Conservation (phyloP, 2,113 vertebrate genomes). For the Cryptotis parvus region DNA sequence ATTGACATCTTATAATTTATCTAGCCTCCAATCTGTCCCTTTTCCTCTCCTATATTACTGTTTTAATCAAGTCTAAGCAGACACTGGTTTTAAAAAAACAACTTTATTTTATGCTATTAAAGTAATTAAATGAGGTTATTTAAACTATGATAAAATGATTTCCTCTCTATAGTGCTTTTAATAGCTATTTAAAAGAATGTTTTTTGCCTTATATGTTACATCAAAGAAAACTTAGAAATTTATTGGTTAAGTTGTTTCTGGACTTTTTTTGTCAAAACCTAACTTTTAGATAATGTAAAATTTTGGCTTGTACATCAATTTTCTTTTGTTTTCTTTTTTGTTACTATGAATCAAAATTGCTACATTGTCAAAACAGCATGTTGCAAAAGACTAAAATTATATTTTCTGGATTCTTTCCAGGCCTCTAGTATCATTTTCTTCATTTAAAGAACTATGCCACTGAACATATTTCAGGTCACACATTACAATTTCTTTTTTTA, state of each 20-base stretch:
- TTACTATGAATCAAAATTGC: not conserved
- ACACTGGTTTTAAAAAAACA: not conserved
- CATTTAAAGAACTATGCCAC: not conserved
- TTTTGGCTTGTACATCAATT: not conserved
- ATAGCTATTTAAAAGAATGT: too few species aligned
- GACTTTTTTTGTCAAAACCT: constrained; percentile 14
- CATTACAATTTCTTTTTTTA: not conserved
- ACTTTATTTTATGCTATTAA: not conserved
- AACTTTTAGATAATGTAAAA: not conserved
- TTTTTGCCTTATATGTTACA: too few species aligned
- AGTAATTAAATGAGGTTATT: not conserved
- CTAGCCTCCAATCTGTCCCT: fast-evolving
- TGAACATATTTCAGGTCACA: not conserved
- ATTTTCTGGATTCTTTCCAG: not conserved
- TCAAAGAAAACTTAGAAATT: not conserved
- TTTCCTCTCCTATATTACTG: not conserved
- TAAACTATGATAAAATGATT: constrained; percentile 3
- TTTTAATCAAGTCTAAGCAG: not conserved
- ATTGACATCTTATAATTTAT: not conserved
- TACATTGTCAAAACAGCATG: not conserved
- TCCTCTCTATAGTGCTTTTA: too few species aligned
- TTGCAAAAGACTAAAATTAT: not conserved
- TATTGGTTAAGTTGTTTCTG: not conserved
- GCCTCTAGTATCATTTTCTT: not conserved
- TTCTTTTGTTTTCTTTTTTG: not conserved